Conservation (phyloP, 2,888 invertebrate genomes). For the Furcula furcula region DNA sequence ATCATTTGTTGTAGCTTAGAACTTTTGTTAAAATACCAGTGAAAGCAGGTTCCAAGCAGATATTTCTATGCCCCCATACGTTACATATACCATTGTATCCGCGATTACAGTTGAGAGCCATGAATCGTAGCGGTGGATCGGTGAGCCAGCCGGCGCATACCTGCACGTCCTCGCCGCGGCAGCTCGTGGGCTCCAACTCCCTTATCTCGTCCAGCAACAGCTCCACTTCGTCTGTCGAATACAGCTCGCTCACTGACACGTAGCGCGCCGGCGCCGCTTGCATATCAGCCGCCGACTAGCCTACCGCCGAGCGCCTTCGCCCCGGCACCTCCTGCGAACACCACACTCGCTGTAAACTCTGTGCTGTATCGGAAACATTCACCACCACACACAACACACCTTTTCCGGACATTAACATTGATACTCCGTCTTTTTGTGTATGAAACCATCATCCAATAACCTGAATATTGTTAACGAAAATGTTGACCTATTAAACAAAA, state of each 20-base stretch:
- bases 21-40: too few species aligned
- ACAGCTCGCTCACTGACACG: conserved; percentile 80
- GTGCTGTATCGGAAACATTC: background rate
- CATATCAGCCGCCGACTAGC: conserved; percentile 67
- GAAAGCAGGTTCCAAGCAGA: too few species aligned
- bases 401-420: conserved; percentile 54
- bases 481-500: conserved; percentile 56
- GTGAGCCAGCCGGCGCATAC: too few species aligned
- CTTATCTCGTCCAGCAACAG: conserved; percentile 78
- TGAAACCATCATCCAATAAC: conserved; percentile 53
- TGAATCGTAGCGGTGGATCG: too few species aligned
- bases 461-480: conserved; percentile 26
- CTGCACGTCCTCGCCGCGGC: conserved; percentile 76
- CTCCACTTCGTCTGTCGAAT: conserved; percentile 80
- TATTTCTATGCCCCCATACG: too few species aligned
- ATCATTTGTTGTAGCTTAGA: too few species aligned
- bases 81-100: too few species aligned
- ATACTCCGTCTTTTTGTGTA: conserved; percentile 40
- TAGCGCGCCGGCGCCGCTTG: conserved; percentile 78
- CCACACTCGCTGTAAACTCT: background rate
- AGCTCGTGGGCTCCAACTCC: conserved; percentile 78
- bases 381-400: conserved; percentile 31
- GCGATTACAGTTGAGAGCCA: too few species aligned
- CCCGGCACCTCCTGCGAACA: conserved; percentile 55
- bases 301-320: conserved; percentile 60